phyloP scores from a whole-genome alignment of 2,797 vertebrate species.

The Emys orbicularis region DNA sequence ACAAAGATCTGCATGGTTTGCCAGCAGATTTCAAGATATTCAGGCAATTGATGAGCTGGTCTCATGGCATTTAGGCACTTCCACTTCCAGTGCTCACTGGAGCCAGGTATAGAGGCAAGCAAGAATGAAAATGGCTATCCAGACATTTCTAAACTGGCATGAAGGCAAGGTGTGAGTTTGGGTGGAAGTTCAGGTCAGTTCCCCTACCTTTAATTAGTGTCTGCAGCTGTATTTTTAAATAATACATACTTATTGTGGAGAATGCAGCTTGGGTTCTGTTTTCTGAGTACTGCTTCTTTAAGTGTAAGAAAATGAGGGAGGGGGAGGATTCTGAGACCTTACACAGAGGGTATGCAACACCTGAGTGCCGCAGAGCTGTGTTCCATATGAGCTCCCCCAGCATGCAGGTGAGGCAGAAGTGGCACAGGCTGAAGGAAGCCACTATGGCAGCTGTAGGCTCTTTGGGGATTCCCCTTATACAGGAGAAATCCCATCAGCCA shows the following conservation, averaged over 20 bases:
- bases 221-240: not conserved
- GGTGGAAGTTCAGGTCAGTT: not conserved
- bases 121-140: not conserved
- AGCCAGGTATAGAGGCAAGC: not conserved
- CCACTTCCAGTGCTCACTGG: not conserved
- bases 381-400: not conserved
- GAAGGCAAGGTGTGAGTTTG: not conserved
- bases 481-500: not conserved
- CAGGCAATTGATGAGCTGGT: not conserved
- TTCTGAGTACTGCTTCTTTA: not conserved
- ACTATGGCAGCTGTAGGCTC: too few relatives aligned
- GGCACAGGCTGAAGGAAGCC: not conserved
- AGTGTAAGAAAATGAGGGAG: not conserved
- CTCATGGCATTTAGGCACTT: not conserved
- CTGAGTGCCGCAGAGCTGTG: not conserved
- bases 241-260: not conserved
- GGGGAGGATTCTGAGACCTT: not conserved
- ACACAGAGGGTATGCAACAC: not conserved
- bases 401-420: not conserved
- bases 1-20: not conserved
- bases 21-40: not conserved
- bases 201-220: not conserved
- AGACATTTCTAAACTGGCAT: not conserved
- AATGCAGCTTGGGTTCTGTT: not conserved
- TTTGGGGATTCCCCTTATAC: not conserved